Conservation (phyloP, 2,888 invertebrate genomes). For the Ligdia adustata region DNA sequence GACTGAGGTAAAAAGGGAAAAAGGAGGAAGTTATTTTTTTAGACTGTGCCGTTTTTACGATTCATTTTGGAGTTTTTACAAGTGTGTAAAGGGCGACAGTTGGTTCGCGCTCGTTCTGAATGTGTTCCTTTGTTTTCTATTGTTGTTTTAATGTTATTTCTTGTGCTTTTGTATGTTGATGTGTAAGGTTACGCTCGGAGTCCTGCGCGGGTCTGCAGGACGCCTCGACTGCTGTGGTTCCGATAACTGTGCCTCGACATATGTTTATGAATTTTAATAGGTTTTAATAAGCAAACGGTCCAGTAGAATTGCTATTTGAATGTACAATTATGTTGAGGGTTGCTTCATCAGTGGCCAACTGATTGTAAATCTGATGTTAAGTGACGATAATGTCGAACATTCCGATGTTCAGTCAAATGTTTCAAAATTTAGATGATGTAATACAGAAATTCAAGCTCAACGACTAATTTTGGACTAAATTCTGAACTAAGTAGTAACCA, state of each 20-base stretch:
- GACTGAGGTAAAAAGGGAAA: constrained; percentile 46
- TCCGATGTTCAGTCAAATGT: no score
- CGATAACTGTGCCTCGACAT: constrained; percentile 35
- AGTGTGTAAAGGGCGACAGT: constrained; percentile 70
- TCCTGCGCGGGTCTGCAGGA: constrained; percentile 40
- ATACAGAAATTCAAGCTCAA: no score
- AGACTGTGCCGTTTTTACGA: constrained; percentile 68
- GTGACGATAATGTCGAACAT: no score
- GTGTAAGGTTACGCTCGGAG: constrained; percentile 44
- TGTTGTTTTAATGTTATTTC: constrained; percentile 57
- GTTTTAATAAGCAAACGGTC: neutral
- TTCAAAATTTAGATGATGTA: no score
- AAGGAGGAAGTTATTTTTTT: constrained; percentile 40
- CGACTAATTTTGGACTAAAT: no score
- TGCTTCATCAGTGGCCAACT: no score
- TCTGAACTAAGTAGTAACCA: no score
- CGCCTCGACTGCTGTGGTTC: no score
- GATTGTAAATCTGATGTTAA: no score
- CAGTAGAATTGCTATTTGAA: no score
- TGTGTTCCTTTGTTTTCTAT: constrained; percentile 73
- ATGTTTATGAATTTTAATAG: constrained; percentile 24
- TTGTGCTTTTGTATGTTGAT: constrained; percentile 63
- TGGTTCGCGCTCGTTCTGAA: constrained; percentile 67
- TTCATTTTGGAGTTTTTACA: constrained; percentile 64
- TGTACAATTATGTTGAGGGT: no score